A percentile compares a stretch with the other conserved stretches of the same genome.
phyloP scores from a whole-genome alignment of 2,888 invertebrate species.

The Hyles lineata region DNA sequence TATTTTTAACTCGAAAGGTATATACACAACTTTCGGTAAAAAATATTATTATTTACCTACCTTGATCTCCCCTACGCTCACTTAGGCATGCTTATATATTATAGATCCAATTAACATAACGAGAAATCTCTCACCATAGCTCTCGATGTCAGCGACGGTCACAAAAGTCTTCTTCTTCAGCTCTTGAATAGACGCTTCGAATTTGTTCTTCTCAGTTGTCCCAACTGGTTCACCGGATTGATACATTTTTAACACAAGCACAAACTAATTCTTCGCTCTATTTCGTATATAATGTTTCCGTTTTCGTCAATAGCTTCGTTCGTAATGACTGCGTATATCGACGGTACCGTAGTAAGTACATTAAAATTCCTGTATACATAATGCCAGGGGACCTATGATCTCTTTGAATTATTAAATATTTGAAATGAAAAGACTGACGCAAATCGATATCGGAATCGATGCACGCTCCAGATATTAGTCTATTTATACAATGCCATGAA shows the following conservation, averaged over 20 bases:
- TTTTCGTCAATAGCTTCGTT: slow-evolving; percentile 1
- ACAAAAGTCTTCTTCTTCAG: slow-evolving; percentile 74
- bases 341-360: background rate
- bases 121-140: slow-evolving; percentile 57
- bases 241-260: slow-evolving; percentile 58
- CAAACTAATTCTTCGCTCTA: background rate
- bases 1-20: too few relatives aligned
- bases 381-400: slow-evolving; percentile 72
- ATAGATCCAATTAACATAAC: too few relatives aligned
- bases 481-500: background rate
- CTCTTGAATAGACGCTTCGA: slow-evolving; percentile 76
- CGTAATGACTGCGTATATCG: slow-evolving; percentile 5
- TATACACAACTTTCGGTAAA: too few relatives aligned
- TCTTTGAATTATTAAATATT: slow-evolving; percentile 67
- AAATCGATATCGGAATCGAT: slow-evolving; percentile 27
- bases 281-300: background rate
- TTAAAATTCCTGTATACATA: slow-evolving; percentile 48
- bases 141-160: slow-evolving; percentile 67
- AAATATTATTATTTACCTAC: too few relatives aligned
- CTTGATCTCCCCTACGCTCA: too few relatives aligned
- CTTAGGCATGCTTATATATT: too few relatives aligned
- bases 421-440: slow-evolving; percentile 60
- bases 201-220: slow-evolving; percentile 68
- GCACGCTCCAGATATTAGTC: background rate
- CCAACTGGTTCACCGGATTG: slow-evolving; percentile 59